Conservation (phyloP, 2,888 invertebrate species). For the Pyrrhosoma nymphula region DNA sequence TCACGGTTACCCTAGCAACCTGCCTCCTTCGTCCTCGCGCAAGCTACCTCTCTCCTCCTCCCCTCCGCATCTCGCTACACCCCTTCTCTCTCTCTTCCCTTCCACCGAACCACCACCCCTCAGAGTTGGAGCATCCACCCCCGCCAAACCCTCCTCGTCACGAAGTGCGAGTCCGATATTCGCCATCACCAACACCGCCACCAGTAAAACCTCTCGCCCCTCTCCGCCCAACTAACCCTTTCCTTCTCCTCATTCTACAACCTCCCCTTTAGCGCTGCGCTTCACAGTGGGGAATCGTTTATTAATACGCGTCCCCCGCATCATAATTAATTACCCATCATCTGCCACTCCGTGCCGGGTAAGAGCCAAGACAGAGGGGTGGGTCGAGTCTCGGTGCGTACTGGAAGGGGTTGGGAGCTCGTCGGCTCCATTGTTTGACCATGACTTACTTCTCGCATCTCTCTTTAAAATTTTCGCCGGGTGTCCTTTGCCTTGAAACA, state of each 20-base stretch:
- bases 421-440: background rate
- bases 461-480: background rate
- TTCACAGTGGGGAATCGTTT: background rate
- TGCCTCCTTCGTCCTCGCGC: slow-evolving; percentile 37
- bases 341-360: background rate
- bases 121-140: background rate
- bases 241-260: background rate
- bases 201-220: background rate
- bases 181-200: slow-evolving; percentile 28
- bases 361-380: background rate
- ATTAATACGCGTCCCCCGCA: slow-evolving; percentile 22
- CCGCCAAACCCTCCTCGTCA: background rate
- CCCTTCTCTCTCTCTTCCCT: background rate
- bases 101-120: background rate
- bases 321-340: slow-evolving; percentile 39
- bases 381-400: background rate
- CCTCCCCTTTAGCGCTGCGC: background rate
- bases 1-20: slow-evolving; percentile 55
- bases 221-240: background rate
- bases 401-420: background rate
- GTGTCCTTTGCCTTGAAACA: no score
- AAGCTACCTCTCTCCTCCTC: background rate
- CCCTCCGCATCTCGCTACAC: background rate
- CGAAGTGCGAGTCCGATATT: slow-evolving; percentile 22
- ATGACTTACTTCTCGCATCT: slow-evolving; percentile 17